Evolutionary conservation across 2,888 invertebrate species (phyloP).

Genomic region (Pristionchus fissidentatus): DNA sequence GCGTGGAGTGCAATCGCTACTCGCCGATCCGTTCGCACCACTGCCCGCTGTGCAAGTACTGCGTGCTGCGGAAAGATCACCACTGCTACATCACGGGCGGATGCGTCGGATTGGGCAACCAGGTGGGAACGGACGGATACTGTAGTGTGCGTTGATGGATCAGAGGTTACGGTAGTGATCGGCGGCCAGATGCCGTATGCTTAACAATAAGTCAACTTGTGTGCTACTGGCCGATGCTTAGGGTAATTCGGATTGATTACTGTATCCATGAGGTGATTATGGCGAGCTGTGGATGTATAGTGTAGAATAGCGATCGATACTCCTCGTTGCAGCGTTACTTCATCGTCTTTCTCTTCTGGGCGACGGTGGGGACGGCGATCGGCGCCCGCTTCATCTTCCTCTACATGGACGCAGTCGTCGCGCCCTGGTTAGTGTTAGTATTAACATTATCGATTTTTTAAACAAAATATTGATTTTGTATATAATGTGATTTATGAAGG

Average conservation of each 20-base stretch:
- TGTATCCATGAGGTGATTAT: too few relatives aligned
- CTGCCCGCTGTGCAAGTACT: slow-evolving; percentile 76
- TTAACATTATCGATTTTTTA: too few relatives aligned
- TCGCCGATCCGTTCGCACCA: slow-evolving; percentile 75
- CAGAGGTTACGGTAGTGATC: too few relatives aligned
- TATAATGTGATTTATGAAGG: neutral
- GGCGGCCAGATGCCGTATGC: too few relatives aligned
- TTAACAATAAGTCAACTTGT: too few relatives aligned
- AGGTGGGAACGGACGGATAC: slow-evolving; percentile 53
- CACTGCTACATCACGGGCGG: slow-evolving; percentile 77
- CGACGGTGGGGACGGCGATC: slow-evolving; percentile 64
- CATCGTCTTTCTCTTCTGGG: slow-evolving; percentile 76
- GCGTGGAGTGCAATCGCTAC: slow-evolving; percentile 65
- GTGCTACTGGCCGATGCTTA: too few relatives aligned
- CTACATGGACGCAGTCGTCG: slow-evolving; percentile 63
- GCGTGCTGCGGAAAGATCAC: slow-evolving; percentile 77
- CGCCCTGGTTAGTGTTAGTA: slow-evolving; percentile 56
- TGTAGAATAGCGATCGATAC: neutral
- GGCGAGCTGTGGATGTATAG: neutral
- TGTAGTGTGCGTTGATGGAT: neutral
- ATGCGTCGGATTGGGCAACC: slow-evolving; percentile 78
- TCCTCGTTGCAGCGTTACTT: slow-evolving; percentile 75
- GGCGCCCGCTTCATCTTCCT: slow-evolving; percentile 59
- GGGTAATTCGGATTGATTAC: too few relatives aligned
- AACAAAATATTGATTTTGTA: too few relatives aligned